Evolutionary conservation across 2,113 vertebrate genomes (phyloP).

Genomic region (Hypanus sabinus): DNA sequence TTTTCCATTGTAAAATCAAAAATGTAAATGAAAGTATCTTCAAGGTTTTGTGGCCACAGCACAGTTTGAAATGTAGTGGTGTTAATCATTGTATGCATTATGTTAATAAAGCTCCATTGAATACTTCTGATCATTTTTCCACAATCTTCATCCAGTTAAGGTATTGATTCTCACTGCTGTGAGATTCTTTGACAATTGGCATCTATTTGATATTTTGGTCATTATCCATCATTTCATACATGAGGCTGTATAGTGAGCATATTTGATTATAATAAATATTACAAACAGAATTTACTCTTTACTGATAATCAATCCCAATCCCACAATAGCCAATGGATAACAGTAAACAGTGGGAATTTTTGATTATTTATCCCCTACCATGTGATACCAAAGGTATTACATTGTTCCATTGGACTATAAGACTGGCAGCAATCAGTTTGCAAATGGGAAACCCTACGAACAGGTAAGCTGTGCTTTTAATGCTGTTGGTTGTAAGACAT

Average conservation of each 20-base stretch:
- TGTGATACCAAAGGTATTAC: background rate
- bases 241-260: background rate
- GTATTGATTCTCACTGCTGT: background rate
- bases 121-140: background rate
- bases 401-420: background rate
- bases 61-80: background rate
- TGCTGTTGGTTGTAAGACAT: background rate
- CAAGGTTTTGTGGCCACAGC: background rate
- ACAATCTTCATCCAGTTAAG: background rate
- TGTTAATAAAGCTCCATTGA: background rate
- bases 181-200: background rate
- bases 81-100: background rate
- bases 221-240: background rate
- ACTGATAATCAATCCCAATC: background rate
- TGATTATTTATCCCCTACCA: background rate
- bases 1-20: background rate
- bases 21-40: background rate
- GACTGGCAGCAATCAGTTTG: background rate
- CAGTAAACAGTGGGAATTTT: background rate
- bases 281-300: background rate
- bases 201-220: background rate
- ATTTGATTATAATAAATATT: background rate
- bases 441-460: background rate
- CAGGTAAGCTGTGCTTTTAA: background rate
- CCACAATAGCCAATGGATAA: background rate